Conservation (phyloP, 2,888 invertebrate genomes). For the Mellilla xanthometata region DNA sequence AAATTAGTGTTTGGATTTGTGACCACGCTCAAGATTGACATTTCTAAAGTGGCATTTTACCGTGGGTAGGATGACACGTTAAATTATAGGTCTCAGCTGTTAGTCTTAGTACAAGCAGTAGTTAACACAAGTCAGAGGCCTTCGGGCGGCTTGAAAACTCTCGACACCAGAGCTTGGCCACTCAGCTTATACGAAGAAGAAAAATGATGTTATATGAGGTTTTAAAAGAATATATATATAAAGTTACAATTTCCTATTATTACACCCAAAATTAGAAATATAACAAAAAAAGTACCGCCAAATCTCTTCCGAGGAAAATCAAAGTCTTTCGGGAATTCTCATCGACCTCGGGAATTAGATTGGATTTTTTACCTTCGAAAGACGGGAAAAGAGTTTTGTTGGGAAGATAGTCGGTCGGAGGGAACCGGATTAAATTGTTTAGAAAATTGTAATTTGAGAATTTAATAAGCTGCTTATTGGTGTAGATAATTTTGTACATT, state of each 20-base stretch:
- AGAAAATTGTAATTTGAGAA: slow-evolving; percentile 15
- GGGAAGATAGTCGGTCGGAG: slow-evolving; percentile 1
- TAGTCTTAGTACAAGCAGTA: too few species aligned
- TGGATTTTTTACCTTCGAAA: slow-evolving; percentile 20
- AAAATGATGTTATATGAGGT: too few species aligned
- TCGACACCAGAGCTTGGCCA: too few species aligned
- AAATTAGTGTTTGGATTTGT: too few species aligned
- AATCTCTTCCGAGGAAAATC: slow-evolving; percentile 18
- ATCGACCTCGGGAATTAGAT: slow-evolving; percentile 18
- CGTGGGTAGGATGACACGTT: too few species aligned
- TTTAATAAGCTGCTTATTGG: slow-evolving; percentile 4
- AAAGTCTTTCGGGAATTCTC: slow-evolving; percentile 18
- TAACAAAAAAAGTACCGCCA: slow-evolving; percentile 10
- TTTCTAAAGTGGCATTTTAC: too few species aligned
- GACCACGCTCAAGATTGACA: too few species aligned
- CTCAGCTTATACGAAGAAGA: too few species aligned
- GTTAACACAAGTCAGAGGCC: too few species aligned
- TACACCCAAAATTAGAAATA: slow-evolving; percentile 9
- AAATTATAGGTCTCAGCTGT: too few species aligned
- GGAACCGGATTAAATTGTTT: slow-evolving; percentile 11
- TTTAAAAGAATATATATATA: too few species aligned
- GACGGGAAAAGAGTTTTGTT: slow-evolving; percentile 13
- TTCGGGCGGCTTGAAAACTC: too few species aligned
- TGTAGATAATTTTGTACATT: not conserved
- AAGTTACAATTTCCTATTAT: not conserved